Percentiles rank a stretch among this genome's conserved stretches.
phyloP scores from a whole-genome alignment of 2,888 invertebrate genomes.

The Melanchra persicariae region DNA sequence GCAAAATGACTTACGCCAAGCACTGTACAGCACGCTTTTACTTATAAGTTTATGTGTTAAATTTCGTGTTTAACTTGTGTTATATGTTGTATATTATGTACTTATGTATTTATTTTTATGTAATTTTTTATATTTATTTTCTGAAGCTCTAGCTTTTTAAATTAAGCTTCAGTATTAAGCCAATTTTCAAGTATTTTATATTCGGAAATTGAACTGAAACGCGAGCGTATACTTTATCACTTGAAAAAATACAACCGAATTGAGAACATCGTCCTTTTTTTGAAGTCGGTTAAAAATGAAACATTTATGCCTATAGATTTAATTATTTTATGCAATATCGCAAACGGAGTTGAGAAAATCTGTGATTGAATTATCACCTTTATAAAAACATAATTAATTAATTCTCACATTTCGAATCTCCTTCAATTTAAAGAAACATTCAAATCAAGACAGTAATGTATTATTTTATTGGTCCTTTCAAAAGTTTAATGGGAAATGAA shows the following conservation, averaged over 20 bases:
- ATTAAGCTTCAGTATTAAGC: too few species aligned
- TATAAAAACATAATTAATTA: background rate
- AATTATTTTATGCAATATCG: too few species aligned
- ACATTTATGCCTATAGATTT: too few species aligned
- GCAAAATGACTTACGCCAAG: constrained; percentile 29
- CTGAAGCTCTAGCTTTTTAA: too few species aligned
- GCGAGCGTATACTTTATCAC: too few species aligned
- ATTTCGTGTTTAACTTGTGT: constrained; percentile 18
- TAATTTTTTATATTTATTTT: background rate
- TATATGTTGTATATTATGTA: constrained; percentile 36
- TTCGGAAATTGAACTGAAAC: too few species aligned
- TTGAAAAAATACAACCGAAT: too few species aligned
- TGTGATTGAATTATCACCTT: background rate
- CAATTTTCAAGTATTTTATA: too few species aligned
- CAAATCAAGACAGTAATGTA: background rate
- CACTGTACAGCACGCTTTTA: constrained; percentile 71
- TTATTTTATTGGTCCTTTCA: constrained; percentile 11
- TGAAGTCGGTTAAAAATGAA: too few species aligned
- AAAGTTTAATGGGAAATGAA: constrained; percentile 15
- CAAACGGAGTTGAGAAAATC: too few species aligned
- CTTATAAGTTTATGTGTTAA: constrained; percentile 8
- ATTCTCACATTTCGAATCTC: constrained; percentile 8
- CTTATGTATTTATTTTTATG: background rate
- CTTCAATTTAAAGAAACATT: background rate
- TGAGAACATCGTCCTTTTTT: too few species aligned